These are phyloP conservation scores for Xiphophorus hellerii DNA, from an alignment of 2,113 vertebrate species.

Conservation along the genomic window DNA sequence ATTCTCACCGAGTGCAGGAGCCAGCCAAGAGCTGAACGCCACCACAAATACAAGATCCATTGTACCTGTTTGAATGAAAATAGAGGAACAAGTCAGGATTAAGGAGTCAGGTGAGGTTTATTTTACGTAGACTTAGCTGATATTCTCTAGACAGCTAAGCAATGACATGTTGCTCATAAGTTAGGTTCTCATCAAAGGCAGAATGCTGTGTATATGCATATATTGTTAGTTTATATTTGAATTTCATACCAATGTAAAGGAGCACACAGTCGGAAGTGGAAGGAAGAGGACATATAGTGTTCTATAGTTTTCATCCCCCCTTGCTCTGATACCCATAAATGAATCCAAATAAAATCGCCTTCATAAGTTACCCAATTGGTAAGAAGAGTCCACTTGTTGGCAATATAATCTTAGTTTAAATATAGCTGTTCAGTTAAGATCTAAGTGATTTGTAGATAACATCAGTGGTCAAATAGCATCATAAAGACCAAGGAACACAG, in stretches of 20 bases:
- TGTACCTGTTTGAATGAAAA: slow-evolving; percentile 46
- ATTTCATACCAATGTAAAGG: too few relatives aligned
- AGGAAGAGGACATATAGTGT: neutral
- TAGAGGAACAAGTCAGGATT: slow-evolving; percentile 4
- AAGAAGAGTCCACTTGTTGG: neutral
- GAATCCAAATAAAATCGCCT: neutral
- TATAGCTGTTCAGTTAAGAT: neutral
- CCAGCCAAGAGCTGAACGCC: slow-evolving; percentile 68
- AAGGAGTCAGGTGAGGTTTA: neutral
- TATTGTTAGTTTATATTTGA: too few relatives aligned
- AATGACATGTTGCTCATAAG: neutral
- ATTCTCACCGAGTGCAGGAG: slow-evolving; percentile 77
- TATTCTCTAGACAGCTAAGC: neutral
- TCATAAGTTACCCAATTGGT: neutral
- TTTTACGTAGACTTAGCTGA: neutral
- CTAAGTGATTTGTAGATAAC: neutral
- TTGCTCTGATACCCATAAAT: neutral
- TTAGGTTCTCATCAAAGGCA: neutral
- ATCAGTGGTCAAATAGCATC: neutral
- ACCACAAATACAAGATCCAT: slow-evolving; percentile 76
- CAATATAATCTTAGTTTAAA: neutral
- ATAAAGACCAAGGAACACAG: neutral
- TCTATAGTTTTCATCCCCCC: neutral
- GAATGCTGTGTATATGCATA: neutral
- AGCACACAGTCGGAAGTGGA: neutral